phyloP scores from a whole-genome alignment of 1,140 invertebrate species.

The Planococcus citri region DNA sequence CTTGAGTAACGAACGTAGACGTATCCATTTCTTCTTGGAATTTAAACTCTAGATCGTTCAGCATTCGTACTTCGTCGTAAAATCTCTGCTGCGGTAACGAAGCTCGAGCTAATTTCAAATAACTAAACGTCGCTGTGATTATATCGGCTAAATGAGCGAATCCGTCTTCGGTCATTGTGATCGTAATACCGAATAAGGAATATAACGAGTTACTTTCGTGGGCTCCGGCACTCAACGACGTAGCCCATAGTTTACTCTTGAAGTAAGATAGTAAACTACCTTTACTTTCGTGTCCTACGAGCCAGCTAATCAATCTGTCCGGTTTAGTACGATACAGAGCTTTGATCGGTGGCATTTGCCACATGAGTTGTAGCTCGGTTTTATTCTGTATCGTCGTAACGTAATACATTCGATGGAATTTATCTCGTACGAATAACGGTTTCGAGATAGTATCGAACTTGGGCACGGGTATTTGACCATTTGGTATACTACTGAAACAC shows the following conservation, averaged over 20 bases:
- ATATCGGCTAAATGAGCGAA: conserved; percentile 55
- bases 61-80: conserved; percentile 59
- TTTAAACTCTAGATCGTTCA: conserved; percentile 50
- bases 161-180: conserved; percentile 70
- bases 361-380: conserved; percentile 58
- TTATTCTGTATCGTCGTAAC: conserved; percentile 65
- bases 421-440: conserved; percentile 40
- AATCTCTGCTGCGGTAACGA: conserved; percentile 51
- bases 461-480: conserved; percentile 45
- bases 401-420: conserved; percentile 62
- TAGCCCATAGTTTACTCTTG: conserved; percentile 68
- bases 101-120: conserved; percentile 52
- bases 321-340: conserved; percentile 65
- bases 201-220: conserved; percentile 41
- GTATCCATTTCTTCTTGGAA: conserved; percentile 54
- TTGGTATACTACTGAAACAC: conserved; percentile 50
- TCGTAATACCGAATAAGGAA: conserved; percentile 53
- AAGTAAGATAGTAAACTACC: conserved; percentile 75
- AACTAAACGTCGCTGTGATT: conserved; percentile 54
- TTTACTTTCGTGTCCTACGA: conserved; percentile 78
- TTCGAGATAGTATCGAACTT: conserved; percentile 43
- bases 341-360: conserved; percentile 63
- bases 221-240: conserved; percentile 61
- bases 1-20: conserved; percentile 65
- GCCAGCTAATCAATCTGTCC: conserved; percentile 61